Percentiles rank a stretch among this genome's conserved stretches.
phyloP scores from a whole-genome alignment of 2,888 invertebrate species.

The Cosmorhoe ocellata region DNA sequence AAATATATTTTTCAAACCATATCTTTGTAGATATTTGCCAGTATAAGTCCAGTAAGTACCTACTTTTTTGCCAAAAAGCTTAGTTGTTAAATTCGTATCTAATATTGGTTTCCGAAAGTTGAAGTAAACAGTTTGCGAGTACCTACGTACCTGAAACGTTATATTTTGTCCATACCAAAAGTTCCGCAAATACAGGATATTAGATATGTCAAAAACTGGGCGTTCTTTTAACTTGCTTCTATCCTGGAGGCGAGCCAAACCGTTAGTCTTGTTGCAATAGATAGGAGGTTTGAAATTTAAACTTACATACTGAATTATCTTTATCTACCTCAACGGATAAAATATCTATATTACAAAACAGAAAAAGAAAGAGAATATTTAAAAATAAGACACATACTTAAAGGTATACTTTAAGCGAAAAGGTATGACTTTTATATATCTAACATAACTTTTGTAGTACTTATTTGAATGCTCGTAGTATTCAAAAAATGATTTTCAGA shows the following conservation, averaged over 20 bases:
- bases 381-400: too few species aligned
- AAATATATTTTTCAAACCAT: background rate
- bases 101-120: too few species aligned
- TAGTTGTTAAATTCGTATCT: too few species aligned
- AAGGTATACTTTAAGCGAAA: too few species aligned
- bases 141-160: background rate
- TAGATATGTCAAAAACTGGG: constrained; percentile 44
- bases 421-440: too few species aligned
- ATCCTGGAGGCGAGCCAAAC: constrained; percentile 49
- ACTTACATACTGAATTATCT: constrained; percentile 11
- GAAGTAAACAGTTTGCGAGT: too few species aligned
- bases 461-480: too few species aligned
- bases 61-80: too few species aligned
- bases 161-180: constrained; percentile 12
- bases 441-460: too few species aligned
- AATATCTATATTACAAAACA: background rate
- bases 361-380: background rate
- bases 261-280: constrained; percentile 45
- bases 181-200: constrained; percentile 33
- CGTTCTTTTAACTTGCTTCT: constrained; percentile 43
- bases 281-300: constrained; percentile 46
- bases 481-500: too few species aligned
- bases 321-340: background rate
- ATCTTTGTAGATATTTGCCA: too few species aligned
- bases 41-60: too few species aligned